Percentiles rank a stretch among this genome's conserved stretches.
Conservation (phyloP, 2,888 invertebrate genomes). For the Phyto melanocephala region DNA sequence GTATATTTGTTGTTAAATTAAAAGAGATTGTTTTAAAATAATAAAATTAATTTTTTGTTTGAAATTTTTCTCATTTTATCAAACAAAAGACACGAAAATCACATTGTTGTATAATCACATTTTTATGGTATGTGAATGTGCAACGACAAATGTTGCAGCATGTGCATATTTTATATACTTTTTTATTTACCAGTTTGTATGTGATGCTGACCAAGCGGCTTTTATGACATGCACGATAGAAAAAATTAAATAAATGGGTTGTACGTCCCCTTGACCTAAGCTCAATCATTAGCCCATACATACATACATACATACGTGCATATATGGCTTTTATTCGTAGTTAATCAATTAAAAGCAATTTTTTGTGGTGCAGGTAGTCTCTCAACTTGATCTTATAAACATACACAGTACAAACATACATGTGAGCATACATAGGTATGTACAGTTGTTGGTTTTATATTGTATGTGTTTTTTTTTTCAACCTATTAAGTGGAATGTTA, state of each 20-base stretch:
- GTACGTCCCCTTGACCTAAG: not conserved
- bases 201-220: conserved; percentile 32
- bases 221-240: conserved; percentile 1
- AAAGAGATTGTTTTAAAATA: too few relatives aligned
- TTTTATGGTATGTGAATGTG: not conserved
- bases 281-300: not conserved
- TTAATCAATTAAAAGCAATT: conserved; percentile 77
- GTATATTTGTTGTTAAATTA: too few relatives aligned
- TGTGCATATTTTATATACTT: conserved; percentile 9
- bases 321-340: conserved; percentile 55
- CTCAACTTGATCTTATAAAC: not conserved
- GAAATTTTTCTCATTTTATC: not conserved
- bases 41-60: too few relatives aligned
- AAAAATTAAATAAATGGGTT: conserved; percentile 1
- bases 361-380: conserved; percentile 60
- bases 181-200: not conserved
- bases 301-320: too few relatives aligned
- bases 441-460: too few relatives aligned
- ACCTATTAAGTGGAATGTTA: not conserved
- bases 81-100: not conserved
- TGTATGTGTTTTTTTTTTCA: not conserved
- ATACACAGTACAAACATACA: not conserved
- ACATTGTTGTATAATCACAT: conserved; percentile 15
- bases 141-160: conserved; percentile 24
- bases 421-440: too few relatives aligned